Percentiles rank a stretch among this genome's conserved stretches.
Conservation (phyloP, 2,797 vertebrate genomes). For the Rhinoraja longicauda region DNA sequence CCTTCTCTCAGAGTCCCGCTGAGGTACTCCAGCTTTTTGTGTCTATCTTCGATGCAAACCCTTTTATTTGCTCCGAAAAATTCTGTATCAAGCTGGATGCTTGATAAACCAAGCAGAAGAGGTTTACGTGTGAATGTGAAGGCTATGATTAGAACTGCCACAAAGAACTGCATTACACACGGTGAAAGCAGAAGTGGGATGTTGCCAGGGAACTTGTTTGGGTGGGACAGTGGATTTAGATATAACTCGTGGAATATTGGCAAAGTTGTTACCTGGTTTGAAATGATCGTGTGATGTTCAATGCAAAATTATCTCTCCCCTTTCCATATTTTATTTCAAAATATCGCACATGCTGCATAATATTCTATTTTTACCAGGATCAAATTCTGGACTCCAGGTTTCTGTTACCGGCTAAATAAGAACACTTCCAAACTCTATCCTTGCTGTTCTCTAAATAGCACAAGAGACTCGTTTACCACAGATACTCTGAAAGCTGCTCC, state of each 20-base stretch:
- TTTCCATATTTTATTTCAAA: not conserved
- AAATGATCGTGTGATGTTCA: not conserved
- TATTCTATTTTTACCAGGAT: conserved; percentile 24
- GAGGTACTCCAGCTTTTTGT: too few species aligned
- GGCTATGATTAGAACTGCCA: not conserved
- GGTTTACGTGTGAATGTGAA: not conserved
- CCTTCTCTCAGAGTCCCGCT: too few species aligned
- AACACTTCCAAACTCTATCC: not conserved
- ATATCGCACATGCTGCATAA: not conserved
- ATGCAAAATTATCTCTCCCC: not conserved
- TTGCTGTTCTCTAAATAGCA: not conserved
- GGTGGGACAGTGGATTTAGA: not conserved
- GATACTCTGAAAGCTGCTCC: not conserved
- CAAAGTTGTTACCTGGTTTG: not conserved
- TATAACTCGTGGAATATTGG: not conserved
- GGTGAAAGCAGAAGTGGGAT: not conserved
- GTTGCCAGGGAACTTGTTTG: not conserved
- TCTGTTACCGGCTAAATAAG: not conserved
- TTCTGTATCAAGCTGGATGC: not conserved
- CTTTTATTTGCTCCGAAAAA: not conserved
- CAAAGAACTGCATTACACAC: not conserved
- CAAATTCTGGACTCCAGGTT: not conserved
- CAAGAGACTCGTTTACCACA: not conserved
- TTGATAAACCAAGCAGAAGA: not conserved
- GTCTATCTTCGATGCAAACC: too few species aligned